Percentiles rank a stretch among this genome's conserved stretches.
Conservation (phyloP, 1,140 invertebrate species). For the Zaprionus kolodkinae region DNA sequence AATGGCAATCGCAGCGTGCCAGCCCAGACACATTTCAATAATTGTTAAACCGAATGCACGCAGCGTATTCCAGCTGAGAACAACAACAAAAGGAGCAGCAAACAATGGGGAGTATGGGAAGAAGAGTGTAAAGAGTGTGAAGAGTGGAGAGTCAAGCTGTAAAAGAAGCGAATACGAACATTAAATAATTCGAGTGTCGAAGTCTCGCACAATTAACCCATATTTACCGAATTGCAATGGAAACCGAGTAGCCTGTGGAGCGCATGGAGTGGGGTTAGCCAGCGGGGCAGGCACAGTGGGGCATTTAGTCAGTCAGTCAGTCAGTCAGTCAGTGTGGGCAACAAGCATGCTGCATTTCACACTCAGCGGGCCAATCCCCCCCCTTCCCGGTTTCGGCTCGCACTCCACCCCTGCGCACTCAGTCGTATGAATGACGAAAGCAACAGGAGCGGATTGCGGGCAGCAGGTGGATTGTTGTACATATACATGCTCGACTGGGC, state of each 20-base stretch:
- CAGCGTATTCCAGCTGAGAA: conserved; percentile 18
- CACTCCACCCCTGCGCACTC: conserved; percentile 65
- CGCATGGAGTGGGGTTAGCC: neutral
- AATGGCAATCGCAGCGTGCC: conserved; percentile 13
- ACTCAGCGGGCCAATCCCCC: conserved; percentile 35
- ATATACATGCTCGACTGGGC: conserved; percentile 52
- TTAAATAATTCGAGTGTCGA: conserved; percentile 74
- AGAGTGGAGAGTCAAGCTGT: neutral
- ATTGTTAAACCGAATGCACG: conserved; percentile 39
- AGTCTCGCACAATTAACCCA: conserved; percentile 76
- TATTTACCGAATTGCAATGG: conserved; percentile 65
- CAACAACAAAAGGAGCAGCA: conserved; percentile 27
- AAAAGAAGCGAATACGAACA: conserved; percentile 49
- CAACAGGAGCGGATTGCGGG: conserved; percentile 8
- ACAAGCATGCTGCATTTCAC: conserved; percentile 78
- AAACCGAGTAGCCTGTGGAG: conserved; percentile 34
- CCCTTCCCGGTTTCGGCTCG: neutral
- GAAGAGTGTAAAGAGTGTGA: neutral
- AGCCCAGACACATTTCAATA: conserved; percentile 35
- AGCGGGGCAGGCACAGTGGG: conserved; percentile 17
- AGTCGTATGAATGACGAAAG: conserved; percentile 79
- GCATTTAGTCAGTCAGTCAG: conserved; percentile 29
- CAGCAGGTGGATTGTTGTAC: conserved; percentile 46
- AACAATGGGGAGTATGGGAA: conserved; percentile 23
- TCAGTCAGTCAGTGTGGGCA: conserved; percentile 22